A percentile compares a stretch with the other conserved stretches of the same genome.
Conservation (phyloP, 2,797 vertebrate genomes). For the Catostomus latipinnis region DNA sequence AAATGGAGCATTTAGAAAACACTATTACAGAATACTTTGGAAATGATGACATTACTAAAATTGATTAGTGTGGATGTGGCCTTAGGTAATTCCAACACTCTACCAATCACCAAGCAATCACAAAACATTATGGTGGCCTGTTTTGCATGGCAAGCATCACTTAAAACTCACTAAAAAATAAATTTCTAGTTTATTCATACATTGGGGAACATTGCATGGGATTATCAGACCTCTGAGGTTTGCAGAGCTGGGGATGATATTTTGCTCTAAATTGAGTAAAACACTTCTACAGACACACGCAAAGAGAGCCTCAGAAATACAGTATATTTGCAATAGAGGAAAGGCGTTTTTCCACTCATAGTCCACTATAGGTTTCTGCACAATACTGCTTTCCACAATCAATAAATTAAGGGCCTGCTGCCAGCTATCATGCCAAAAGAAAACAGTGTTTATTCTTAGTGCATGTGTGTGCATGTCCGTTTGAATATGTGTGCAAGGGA, state of each 20-base stretch:
- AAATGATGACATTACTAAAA: too few species aligned
- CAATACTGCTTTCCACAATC: slow-evolving; percentile 20
- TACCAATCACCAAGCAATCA: too few species aligned
- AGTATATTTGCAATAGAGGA: neutral
- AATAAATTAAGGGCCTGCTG: slow-evolving; percentile 26
- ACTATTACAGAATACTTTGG: too few species aligned
- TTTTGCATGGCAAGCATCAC: too few species aligned
- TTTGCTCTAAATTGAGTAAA: neutral
- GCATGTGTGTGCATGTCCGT: neutral
- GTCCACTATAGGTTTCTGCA: neutral
- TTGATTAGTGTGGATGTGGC: too few species aligned
- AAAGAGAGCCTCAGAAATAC: neutral
- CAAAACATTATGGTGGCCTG: too few species aligned
- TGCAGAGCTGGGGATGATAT: neutral
- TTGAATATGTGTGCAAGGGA: neutral
- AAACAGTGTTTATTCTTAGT: slow-evolving; percentile 16
- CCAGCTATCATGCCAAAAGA: slow-evolving; percentile 19
- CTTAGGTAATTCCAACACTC: too few species aligned
- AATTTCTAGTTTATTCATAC: neutral
- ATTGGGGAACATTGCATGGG: neutral
- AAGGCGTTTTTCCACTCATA: neutral
- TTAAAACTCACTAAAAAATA: too few species aligned
- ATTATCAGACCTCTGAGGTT: slow-evolving; percentile 3
- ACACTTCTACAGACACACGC: neutral
- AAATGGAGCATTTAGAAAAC: too few species aligned